Evolutionary conservation across 2,888 invertebrate species (phyloP).

Genomic region (Drosophila hamatofila): DNA sequence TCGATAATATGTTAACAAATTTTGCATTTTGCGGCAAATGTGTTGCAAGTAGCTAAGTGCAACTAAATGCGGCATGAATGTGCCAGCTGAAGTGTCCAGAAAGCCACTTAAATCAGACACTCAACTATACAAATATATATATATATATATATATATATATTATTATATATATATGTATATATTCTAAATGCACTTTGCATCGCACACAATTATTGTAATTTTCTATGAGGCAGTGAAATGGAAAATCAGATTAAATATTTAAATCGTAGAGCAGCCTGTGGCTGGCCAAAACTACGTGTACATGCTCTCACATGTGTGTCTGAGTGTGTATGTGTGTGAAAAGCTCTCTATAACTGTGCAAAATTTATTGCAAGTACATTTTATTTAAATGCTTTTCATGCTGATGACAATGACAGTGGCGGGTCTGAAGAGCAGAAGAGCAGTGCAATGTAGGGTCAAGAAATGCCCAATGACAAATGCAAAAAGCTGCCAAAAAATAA

Average conservation of each 20-base stretch:
- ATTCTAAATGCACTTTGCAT: conserved; percentile 24
- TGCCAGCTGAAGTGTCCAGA: conserved; percentile 23
- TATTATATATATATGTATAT: neutral
- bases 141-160: conserved; percentile 3
- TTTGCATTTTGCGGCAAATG: conserved; percentile 33
- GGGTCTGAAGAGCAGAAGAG: neutral
- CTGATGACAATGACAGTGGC: conserved; percentile 65
- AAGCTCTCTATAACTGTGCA: conserved; percentile 48
- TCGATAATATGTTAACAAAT: conserved; percentile 31
- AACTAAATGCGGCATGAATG: conserved; percentile 46
- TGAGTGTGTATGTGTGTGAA: conserved; percentile 3
- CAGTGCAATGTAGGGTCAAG: conserved; percentile 7
- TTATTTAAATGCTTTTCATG: conserved; percentile 70
- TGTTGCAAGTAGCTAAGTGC: conserved; percentile 43
- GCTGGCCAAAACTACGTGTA: conserved; percentile 50
- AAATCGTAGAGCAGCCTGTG: conserved; percentile 67
- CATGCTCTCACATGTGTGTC: conserved; percentile 12
- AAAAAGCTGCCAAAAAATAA: conserved; percentile 56
- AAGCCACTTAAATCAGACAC: conserved; percentile 47
- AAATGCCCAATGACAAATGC: conserved; percentile 40
- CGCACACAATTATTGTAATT: conserved; percentile 59
- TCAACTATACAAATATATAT: conserved; percentile 16
- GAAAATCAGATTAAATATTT: conserved; percentile 81
- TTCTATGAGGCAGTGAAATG: conserved; percentile 62
- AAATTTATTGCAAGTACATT: conserved; percentile 76